Evolutionary conservation across 2,888 invertebrate species (phyloP).

Genomic region (Congeria kusceri): DNA sequence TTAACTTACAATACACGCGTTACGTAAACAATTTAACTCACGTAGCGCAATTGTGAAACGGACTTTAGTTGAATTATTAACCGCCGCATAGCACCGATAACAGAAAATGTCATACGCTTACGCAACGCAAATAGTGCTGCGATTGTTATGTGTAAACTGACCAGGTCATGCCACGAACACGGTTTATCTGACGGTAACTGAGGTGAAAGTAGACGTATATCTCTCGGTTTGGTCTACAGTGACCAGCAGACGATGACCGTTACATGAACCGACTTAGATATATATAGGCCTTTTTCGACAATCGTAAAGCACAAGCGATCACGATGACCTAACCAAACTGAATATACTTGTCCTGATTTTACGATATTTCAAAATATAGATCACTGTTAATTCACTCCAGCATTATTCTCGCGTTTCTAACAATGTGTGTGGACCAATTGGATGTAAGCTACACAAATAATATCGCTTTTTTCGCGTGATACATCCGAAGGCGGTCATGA

Average conservation of each 20-base stretch:
- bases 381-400: background rate
- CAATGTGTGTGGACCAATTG: too few species aligned
- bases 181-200: conserved; percentile 30
- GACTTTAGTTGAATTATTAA: conserved; percentile 13
- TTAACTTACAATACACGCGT: too few species aligned
- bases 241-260: conserved; percentile 51
- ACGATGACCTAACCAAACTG: conserved; percentile 26
- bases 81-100: conserved; percentile 10
- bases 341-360: background rate
- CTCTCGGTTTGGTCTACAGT: conserved; percentile 40
- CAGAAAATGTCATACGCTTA: conserved; percentile 43
- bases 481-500: background rate
- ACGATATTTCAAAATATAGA: background rate
- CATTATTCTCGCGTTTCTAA: background rate
- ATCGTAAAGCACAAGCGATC: conserved; percentile 5
- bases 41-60: background rate
- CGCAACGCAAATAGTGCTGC: conserved; percentile 49
- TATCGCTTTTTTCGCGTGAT: background rate
- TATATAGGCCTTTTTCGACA: background rate
- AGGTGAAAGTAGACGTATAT: conserved; percentile 17
- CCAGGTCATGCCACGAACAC: conserved; percentile 25
- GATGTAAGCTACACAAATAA: too few species aligned
- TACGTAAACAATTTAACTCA: too few species aligned
- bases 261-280: conserved; percentile 36
- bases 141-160: conserved; percentile 32